Evolutionary conservation across 2,113 vertebrate genomes (phyloP).

Genomic region (Mastomys natalensis): DNA sequence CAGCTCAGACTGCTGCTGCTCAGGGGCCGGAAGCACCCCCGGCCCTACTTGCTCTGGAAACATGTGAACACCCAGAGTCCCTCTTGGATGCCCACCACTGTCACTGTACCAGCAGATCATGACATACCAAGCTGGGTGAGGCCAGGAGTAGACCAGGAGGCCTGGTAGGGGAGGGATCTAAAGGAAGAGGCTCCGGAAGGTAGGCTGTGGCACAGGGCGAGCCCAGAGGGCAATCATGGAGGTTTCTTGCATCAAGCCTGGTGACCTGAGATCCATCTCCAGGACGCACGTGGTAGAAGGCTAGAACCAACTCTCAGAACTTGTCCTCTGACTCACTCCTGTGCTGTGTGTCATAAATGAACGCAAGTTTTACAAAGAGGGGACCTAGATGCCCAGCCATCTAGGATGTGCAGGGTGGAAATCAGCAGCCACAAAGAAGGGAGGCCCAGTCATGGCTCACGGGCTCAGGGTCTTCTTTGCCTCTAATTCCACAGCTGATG

Average conservation of each 20-base stretch:
- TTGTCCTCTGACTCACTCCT: not conserved
- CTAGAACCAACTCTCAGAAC: not conserved
- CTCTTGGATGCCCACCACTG: slow-evolving; percentile 84
- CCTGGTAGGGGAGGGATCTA: not conserved
- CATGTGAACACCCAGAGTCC: slow-evolving; percentile 86
- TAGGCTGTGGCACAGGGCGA: not conserved
- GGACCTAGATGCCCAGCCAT: not conserved
- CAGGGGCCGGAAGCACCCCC: slow-evolving; percentile 16
- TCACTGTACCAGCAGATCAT: slow-evolving; percentile 82
- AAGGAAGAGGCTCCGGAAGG: no score
- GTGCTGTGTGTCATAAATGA: not conserved
- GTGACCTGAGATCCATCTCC: not conserved
- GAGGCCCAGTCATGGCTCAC: not conserved
- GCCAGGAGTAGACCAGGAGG: not conserved
- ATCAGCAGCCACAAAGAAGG: not conserved
- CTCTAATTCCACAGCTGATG: slow-evolving; percentile 45
- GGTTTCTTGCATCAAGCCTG: not conserved
- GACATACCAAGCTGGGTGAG: slow-evolving; percentile 80
- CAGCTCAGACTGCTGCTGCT: slow-evolving; percentile 84
- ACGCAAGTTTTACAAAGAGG: not conserved
- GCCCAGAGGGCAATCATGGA: fast-evolving
- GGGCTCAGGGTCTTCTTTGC: not conserved
- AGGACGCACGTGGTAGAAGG: not conserved
- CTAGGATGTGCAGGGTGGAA: not conserved
- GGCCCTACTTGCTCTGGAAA: slow-evolving; percentile 83